These are phyloP conservation scores for Adrianichthys oophorus DNA, from an alignment of 2,797 vertebrate species.

Conservation along the genomic window DNA sequence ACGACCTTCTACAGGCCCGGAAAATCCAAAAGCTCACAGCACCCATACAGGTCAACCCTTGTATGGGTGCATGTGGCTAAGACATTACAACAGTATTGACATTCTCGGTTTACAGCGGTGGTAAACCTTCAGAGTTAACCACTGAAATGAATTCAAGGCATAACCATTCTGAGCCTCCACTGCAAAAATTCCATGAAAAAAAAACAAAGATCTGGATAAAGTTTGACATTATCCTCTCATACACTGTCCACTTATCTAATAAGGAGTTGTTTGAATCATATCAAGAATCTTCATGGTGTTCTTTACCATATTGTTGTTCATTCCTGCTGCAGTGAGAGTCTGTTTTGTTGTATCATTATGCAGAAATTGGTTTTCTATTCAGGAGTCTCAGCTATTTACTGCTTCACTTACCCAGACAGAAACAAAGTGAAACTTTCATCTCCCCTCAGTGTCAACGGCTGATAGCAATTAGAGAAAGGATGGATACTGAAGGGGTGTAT, in stretches of 20 bases:
- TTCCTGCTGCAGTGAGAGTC: slow-evolving; percentile 52
- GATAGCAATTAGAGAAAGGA: slow-evolving; percentile 71
- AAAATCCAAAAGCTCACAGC: too few relatives aligned
- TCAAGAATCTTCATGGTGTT: slow-evolving; percentile 45
- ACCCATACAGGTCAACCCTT: too few relatives aligned
- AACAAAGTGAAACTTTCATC: slow-evolving; percentile 81
- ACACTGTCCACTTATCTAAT: slow-evolving; percentile 11
- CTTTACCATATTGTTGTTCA: slow-evolving; percentile 38
- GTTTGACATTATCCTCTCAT: slow-evolving; percentile 28
- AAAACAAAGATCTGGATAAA: slow-evolving; percentile 17
- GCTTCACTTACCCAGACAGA: slow-evolving; percentile 78
- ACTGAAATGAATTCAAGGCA: slow-evolving; percentile 18
- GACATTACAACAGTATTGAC: not conserved
- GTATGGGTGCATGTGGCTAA: too few relatives aligned
- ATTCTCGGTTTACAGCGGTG: slow-evolving; percentile 11
- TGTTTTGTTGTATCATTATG: slow-evolving; percentile 76
- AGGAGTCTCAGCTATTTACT: slow-evolving; percentile 76
- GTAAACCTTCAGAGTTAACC: slow-evolving; percentile 10
- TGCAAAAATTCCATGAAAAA: slow-evolving; percentile 19
- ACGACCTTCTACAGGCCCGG: too few relatives aligned
- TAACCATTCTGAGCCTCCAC: not conserved
- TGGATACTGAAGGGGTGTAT: slow-evolving; percentile 60
- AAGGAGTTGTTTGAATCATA: slow-evolving; percentile 39
- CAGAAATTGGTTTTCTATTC: slow-evolving; percentile 74
- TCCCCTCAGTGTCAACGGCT: slow-evolving; percentile 76